Evolutionary conservation across 2,797 vertebrate species (phyloP), one percentile per base, ranked within the genome.

Genomic region (Galaxias olidus): DNA sequence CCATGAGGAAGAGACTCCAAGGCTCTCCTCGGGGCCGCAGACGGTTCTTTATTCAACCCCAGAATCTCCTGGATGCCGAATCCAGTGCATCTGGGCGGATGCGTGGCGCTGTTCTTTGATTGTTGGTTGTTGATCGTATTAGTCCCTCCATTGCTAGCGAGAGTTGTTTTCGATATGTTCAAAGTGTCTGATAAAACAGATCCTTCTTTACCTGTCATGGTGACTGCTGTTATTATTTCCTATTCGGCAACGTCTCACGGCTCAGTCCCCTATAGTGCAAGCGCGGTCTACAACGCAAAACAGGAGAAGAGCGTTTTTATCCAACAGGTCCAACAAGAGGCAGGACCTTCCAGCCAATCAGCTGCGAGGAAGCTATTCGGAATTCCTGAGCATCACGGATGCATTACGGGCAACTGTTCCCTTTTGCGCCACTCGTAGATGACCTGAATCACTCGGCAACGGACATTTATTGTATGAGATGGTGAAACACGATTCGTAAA

Each of bases 21-120:
- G 58, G 91, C 81, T 53, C 78, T 91, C 79, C 93, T 92, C 61
- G 94, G 94, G 56, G 93, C 88, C 63, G 75, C 79, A 63, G 95
- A 88, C 18, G 96, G 94, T 79, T 98, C 96, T 90, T 98, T 98
- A 82, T 98, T 98, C 73, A 99, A 92, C 65, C 96, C 97, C 84
- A 98, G 80, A 63, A 99, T 98, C 92, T 99, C 97, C 88, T 98
- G 96, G 85, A 98, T 99, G 80, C 96, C 97, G 76, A 98, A 98
- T 44, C 97, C 96, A 4, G 96, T 99, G 93, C 96, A 97, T 87
- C 96, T 92, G 66, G 91, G 87, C 48, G 94, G 91, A 49, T 92
- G 87, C 63, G 87, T 87, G 51, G 80, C 76, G 78, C 61, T 70
- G 77, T 61, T 90, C 80, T 91, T 93, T 58, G 84, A 76, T 74